Evolutionary conservation across 2,797 vertebrate species (phyloP), one percentile per base, ranked within the genome.

Genomic region (Momotus momota): DNA sequence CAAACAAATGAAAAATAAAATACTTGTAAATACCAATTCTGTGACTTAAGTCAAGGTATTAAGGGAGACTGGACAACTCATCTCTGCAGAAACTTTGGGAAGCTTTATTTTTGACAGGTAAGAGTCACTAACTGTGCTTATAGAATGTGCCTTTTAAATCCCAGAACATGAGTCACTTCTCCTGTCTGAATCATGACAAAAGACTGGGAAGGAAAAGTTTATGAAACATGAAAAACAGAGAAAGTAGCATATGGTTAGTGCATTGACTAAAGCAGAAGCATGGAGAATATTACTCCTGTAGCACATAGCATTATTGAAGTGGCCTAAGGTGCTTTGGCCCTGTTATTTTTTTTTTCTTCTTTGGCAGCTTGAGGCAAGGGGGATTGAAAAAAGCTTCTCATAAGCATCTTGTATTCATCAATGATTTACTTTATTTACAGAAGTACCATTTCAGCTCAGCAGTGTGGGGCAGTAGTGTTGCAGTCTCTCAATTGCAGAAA

Each of bases 121-220:
- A 81, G 38, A 52, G 22, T 82, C 27, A 51, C 51, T 82, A 33
- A 80, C 45, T 80, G 27, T 33, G 27, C 43, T 78, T 84, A 72
- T n/a, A 87, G 23, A 90, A 66, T 88, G 31, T 77, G 43, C 60
- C 67, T 93, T 94, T 96, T 87, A 86, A 95, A 73, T 95, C 78
- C 52, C 67, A 85, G 74, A 83, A 91, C 19, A 79, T 91, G 88
- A 96, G 78, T 97, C 94, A 94, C 12, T 93, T 21, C 60, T 88
- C 17, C 62, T 87, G 52, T 74, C 81, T 91, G 88, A 57, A 57
- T 95, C 49, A 58, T 58, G 74, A 49, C 41, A 83, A 82, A 80
- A 96, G 57, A 18, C 60, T 91, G 21, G 52, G n/a, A 29, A 82
- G 49, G 20, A 89, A 81, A 35, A 74, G 55, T 77, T 92, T 78